Evolutionary conservation across 1,140 invertebrate genomes (phyloP).

Genomic region (Heliothis virescens): DNA sequence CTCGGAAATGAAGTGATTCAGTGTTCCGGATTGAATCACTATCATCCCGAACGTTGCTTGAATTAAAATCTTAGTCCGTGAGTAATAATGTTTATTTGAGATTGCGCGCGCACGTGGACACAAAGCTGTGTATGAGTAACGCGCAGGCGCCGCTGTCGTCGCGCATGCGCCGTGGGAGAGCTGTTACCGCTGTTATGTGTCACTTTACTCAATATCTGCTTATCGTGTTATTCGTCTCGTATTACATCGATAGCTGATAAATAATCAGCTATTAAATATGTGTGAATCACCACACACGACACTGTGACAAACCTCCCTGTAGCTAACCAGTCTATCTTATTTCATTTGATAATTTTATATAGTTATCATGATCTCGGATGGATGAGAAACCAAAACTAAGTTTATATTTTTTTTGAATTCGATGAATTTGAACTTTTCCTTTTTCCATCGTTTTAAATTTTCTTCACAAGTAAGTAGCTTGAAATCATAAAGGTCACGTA

Average conservation of each 20-base stretch:
- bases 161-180: constrained; percentile 52
- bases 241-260: not conserved
- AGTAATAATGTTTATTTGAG: constrained; percentile 49
- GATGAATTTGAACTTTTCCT: too few species aligned
- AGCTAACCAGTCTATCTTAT: too few species aligned
- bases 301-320: too few species aligned
- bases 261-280: not conserved
- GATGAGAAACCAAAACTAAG: too few species aligned
- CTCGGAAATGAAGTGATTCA: constrained; percentile 74
- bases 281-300: too few species aligned
- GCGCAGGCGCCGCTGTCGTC: constrained; percentile 42
- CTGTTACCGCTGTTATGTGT: constrained; percentile 36
- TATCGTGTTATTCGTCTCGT: not conserved
- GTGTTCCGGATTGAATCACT: constrained; percentile 71
- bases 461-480: too few species aligned
- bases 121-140: constrained; percentile 21
- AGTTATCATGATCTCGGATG: too few species aligned
- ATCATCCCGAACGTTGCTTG: constrained; percentile 44
- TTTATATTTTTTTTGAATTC: too few species aligned
- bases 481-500: too few species aligned
- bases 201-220: constrained; percentile 14
- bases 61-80: constrained; percentile 36
- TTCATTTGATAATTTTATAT: too few species aligned
- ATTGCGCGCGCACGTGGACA: constrained; percentile 33
- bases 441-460: too few species aligned